phyloP scores from a whole-genome alignment of 2,113 vertebrate species.

The Promerops cafer region DNA sequence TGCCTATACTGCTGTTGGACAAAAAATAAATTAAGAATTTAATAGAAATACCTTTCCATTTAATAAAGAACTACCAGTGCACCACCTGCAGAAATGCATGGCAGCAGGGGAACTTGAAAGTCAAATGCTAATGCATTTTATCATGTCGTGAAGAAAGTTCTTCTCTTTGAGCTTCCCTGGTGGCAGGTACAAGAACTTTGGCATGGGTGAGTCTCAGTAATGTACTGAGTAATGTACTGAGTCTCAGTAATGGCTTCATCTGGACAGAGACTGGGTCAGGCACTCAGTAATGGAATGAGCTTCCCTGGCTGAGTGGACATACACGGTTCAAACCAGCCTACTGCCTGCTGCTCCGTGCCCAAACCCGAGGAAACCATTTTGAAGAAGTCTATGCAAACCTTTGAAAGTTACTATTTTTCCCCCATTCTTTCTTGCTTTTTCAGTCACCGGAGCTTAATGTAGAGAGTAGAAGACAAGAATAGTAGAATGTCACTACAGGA shows the following conservation, averaged over 20 bases:
- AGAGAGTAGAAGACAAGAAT: not conserved
- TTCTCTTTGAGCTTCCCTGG: not conserved
- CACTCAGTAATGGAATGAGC: not conserved
- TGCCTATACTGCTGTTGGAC: not conserved
- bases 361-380: not conserved
- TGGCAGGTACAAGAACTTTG: not conserved
- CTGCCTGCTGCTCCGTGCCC: not conserved
- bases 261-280: not conserved
- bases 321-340: not conserved
- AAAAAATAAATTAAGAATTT: not conserved
- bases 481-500: not conserved
- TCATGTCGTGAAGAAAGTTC: not conserved
- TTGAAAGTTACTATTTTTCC: not conserved
- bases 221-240: too few species aligned
- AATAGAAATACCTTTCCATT: not conserved
- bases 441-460: not conserved
- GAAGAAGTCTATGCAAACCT: not conserved
- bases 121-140: not conserved
- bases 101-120: accelerated
- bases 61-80: not conserved
- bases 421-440: not conserved
- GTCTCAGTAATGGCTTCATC: not conserved
- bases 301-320: not conserved
- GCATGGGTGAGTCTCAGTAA: not conserved
- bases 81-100: not conserved